Base-by-base conservation (phyloP, 1,140 invertebrate genomes). In the Ectropis grisescens region DNA sequence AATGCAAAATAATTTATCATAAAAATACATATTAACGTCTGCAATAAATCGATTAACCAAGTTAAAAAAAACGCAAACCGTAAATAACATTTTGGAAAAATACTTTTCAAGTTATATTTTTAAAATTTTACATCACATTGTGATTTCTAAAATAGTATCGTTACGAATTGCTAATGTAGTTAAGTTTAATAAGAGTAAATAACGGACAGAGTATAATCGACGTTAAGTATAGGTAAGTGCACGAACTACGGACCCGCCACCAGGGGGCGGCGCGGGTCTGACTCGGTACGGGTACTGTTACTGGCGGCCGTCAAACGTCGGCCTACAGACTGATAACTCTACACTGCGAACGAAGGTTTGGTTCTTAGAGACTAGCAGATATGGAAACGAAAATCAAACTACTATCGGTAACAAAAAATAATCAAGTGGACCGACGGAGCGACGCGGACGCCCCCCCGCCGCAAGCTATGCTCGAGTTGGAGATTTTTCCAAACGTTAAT, bases 121-220 rank as follows among this genome's bases (percentile, higher is more conserved):
- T n/a, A n/a, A n/a, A 69, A 62, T 79, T 79, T 75, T 79, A 75
- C 70, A 79, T 79, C 74, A 79, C 74, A 74, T 54, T 44, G 67
- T 79, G 74, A 75, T 76, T 47, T 57, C 47, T 58, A 64, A 58
- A 55, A 55, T 53, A 50, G 36, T 40, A 51, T 52, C 54, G 57
- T 60, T 62, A 50, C 48, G 52, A 50, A 58, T 36, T 56, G 50
- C 43, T 51, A 47, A 49, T 54, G 3, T 19, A 19, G 8, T 19
- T 19, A 19, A 19, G 8, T n/a, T n/a, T n/a, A 8, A 8, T 19
- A 19, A 19, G 16, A 19, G 8, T 19, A 19, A 19, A 8, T 4
- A 19, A 4, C 16, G 16, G 16, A 19, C 16, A 19, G 16, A 19
- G 16, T 19, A 19, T 19, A 19, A 19, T 19, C 3, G 16, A 19